phyloP scores from a whole-genome alignment of 2,888 invertebrate genomes.

The Melieria picta region DNA sequence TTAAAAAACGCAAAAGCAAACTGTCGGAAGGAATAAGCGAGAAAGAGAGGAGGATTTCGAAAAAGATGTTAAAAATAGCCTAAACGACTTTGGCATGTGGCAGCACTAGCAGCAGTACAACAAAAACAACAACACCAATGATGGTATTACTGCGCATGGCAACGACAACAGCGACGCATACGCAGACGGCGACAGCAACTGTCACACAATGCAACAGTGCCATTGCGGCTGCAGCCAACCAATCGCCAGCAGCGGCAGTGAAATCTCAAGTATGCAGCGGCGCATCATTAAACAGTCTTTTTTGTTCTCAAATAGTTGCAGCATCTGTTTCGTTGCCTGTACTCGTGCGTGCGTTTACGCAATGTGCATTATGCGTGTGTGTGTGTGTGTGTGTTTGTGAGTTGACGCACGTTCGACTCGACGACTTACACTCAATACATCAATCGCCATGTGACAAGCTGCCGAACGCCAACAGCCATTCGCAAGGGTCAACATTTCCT shows the following conservation, averaged over 20 bases:
- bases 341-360: too few relatives aligned
- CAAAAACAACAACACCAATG: constrained; percentile 18
- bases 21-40: neutral
- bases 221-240: constrained; percentile 11
- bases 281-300: constrained; percentile 11
- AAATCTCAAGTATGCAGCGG: neutral
- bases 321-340: too few relatives aligned
- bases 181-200: constrained; percentile 27
- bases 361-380: too few relatives aligned
- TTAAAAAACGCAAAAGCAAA: constrained; percentile 8
- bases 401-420: neutral
- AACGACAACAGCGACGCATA: constrained; percentile 11
- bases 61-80: constrained; percentile 35
- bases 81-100: constrained; percentile 39
- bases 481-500: neutral
- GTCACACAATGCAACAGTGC: constrained; percentile 10
- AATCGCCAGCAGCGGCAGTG: too few relatives aligned
- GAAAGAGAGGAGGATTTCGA: neutral
- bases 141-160: constrained; percentile 1
- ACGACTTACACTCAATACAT: neutral
- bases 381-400: neutral
- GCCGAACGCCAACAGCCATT: neutral
- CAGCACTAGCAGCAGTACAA: constrained; percentile 15
- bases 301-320: neutral
- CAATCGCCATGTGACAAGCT: neutral